Conservation (phyloP, 2,113 vertebrate genomes). For the Equus przewalskii region DNA sequence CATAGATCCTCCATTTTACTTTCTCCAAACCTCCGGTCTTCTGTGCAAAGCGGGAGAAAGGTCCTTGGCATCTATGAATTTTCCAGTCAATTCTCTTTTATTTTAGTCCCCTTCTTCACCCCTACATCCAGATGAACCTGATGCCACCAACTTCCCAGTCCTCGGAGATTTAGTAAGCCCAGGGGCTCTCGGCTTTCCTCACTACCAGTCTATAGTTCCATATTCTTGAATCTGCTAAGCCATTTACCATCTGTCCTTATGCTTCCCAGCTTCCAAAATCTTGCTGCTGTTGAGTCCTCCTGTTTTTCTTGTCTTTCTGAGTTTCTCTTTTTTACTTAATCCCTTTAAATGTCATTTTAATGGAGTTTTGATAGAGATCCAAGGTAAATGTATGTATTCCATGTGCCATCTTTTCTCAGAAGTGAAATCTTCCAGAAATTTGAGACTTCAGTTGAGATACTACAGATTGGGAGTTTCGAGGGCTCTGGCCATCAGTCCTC, state of each 20-base stretch:
- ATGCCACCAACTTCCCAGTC: background rate
- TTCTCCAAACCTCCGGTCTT: background rate
- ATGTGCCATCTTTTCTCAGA: background rate
- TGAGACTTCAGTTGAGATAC: background rate
- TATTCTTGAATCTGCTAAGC: background rate
- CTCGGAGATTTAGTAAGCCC: background rate
- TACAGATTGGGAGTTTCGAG: background rate
- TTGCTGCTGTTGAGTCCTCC: background rate
- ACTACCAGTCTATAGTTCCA: background rate
- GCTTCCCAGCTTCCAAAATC: background rate
- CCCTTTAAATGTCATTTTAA: background rate
- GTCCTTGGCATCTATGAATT: background rate
- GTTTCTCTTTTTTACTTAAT: slow-evolving; percentile 1
- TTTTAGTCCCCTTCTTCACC: background rate
- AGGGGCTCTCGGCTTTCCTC: background rate
- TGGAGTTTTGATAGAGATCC: background rate
- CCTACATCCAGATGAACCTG: background rate
- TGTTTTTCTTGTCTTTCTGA: background rate
- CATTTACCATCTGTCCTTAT: background rate
- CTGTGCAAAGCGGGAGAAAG: background rate
- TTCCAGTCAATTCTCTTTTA: background rate
- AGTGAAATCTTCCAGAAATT: background rate
- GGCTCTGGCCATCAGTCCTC: background rate
- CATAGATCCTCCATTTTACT: background rate
- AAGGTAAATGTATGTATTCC: background rate